Conservation (phyloP, 2,113 vertebrate genomes). For the Nibea albiflora region DNA sequence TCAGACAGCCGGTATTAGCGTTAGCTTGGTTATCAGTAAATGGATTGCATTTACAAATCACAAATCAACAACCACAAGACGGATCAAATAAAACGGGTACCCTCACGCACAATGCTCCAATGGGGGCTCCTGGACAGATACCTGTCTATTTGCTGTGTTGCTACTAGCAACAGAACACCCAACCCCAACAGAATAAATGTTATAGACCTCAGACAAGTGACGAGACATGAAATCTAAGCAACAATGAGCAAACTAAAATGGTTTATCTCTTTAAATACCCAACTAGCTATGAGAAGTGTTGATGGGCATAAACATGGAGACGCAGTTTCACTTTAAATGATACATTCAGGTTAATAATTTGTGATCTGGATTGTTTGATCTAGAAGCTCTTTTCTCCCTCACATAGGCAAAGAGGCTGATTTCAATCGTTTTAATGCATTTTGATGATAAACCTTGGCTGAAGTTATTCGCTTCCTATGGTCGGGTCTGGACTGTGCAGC, state of each 20-base stretch:
- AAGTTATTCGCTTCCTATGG: background rate
- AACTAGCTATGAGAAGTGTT: background rate
- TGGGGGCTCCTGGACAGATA: background rate
- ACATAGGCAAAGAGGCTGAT: background rate
- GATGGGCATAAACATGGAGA: background rate
- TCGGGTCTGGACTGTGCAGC: constrained; percentile 4
- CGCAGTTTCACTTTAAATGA: constrained; percentile 9
- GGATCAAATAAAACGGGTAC: background rate
- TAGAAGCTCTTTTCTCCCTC: background rate
- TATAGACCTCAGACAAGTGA: background rate
- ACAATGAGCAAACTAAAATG: background rate
- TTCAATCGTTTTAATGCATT: constrained; percentile 12
- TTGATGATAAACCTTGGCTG: constrained; percentile 13
- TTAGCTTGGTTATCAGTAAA: background rate
- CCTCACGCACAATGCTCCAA: background rate
- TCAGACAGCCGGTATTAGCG: background rate
- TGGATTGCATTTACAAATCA: background rate
- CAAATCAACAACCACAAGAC: background rate
- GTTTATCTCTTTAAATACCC: background rate
- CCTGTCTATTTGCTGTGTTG: background rate
- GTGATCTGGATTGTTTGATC: background rate
- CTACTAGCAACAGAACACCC: background rate
- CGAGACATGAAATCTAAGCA: background rate
- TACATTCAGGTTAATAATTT: constrained; percentile 14
- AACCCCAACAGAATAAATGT: background rate